Evolutionary conservation across 2,797 vertebrate species (phyloP).

Genomic region (Pseudomugil tenellus): DNA sequence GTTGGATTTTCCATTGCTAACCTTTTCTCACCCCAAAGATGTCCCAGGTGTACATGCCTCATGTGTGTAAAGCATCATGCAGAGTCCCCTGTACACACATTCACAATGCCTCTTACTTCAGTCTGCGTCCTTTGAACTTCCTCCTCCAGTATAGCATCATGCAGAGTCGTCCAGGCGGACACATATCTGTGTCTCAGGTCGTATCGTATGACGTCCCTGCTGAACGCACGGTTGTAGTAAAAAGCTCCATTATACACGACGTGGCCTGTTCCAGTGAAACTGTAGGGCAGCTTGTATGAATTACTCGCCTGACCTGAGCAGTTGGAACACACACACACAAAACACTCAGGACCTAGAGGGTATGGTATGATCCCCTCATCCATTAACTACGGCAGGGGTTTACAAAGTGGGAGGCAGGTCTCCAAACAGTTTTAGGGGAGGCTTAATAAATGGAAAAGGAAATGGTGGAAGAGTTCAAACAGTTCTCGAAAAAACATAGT

Average conservation of each 20-base stretch:
- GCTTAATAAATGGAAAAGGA: background rate
- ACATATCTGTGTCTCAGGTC: conserved; percentile 90
- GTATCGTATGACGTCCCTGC: conserved; percentile 91
- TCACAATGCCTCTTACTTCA: conserved; percentile 52
- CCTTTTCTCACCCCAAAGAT: conserved; percentile 20
- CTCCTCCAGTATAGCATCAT: conserved; percentile 88
- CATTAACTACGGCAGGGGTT: background rate
- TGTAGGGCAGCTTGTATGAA: conserved; percentile 94
- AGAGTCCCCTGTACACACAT: conserved; percentile 3
- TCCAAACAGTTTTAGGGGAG: background rate
- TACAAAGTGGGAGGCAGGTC: background rate
- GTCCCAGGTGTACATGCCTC: background rate
- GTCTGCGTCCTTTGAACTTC: conserved; percentile 57
- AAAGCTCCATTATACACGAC: conserved; percentile 91
- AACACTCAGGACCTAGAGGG: background rate
- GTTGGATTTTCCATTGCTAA: conserved; percentile 18
- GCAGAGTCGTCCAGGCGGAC: conserved; percentile 91
- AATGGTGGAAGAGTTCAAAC: background rate
- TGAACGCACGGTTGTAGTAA: conserved; percentile 95
- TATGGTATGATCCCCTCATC: background rate
- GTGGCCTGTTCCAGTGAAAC: conserved; percentile 93
- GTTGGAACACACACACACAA: conserved; percentile 17
- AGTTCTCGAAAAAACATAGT: background rate
- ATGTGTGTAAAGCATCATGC: conserved; percentile 22
- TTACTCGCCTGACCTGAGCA: conserved; percentile 89